Evolutionary conservation across 2,113 vertebrate genomes (phyloP).

Genomic region (Periophthalmus modestus): DNA sequence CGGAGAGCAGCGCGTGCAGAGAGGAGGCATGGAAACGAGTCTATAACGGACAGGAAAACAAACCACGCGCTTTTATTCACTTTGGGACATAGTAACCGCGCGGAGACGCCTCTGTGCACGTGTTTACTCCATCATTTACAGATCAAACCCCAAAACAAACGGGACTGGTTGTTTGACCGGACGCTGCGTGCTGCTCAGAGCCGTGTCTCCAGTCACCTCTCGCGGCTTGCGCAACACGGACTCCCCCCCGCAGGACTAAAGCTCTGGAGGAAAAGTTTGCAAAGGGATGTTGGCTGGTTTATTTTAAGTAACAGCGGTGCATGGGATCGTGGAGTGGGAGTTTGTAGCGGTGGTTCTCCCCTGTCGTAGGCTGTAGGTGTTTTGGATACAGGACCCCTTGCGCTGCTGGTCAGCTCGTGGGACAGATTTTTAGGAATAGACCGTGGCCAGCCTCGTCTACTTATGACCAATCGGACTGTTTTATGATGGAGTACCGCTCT

Average conservation of each 20-base stretch:
- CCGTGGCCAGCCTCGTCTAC: conserved; percentile 21
- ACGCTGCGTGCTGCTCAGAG: conserved; percentile 11
- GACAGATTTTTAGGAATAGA: conserved; percentile 11
- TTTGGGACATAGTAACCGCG: neutral
- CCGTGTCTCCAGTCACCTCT: conserved; percentile 49
- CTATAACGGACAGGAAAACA: conserved; percentile 10
- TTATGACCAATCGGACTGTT: conserved; percentile 30
- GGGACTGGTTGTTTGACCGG: neutral
- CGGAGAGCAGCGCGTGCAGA: neutral
- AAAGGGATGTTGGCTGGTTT: conserved; percentile 18
- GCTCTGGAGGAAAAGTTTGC: conserved; percentile 29
- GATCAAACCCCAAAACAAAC: neutral
- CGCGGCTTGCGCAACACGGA: conserved; percentile 24
- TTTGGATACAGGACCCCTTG: conserved; percentile 12
- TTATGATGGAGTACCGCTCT: conserved; percentile 70
- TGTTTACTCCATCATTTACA: neutral
- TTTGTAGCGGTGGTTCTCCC: conserved; percentile 25
- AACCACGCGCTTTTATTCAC: neutral
- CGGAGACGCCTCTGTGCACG: neutral
- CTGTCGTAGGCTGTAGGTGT: conserved; percentile 21
- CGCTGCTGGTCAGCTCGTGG: conserved; percentile 34
- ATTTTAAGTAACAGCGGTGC: neutral
- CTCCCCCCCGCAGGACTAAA: conserved; percentile 6
- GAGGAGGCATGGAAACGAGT: neutral
- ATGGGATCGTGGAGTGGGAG: conserved; percentile 36